Evolutionary conservation across 2,888 invertebrate species (phyloP), one percentile per base, ranked within the genome.

Genomic region (Ormia ochracea): DNA sequence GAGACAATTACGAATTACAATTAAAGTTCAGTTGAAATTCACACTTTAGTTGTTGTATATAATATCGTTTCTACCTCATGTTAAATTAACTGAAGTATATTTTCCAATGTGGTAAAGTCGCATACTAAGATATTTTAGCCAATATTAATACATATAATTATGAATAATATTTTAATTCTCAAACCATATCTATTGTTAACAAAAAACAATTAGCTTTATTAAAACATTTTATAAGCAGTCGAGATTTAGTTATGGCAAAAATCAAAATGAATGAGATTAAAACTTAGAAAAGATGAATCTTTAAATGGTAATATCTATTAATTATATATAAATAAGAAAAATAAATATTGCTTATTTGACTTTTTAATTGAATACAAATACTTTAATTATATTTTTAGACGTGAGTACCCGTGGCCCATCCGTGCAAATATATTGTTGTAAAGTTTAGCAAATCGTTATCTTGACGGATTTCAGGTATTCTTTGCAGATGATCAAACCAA

Each of bases 401-500:
- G 78, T 90, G 89, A 4, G 89, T 89, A 45, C 89, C 89, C 5
- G 87, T 89, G 17, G 88, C 90, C 89, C 89, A 90, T 59, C 89
- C 88, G 75, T 89, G 88, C 48, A 90, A 84, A 82, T 88, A 88
- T 50, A 89, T 89, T 4, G 90, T 88, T 1, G 88, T 87, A 19
- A 90, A 90, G 77, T 90, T 90, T 0, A 90, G 82, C 36, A 88
- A 36, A 5, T 85, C 81, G n/a, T 82, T 84, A 9, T 84, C 87
- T 73, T 89, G 88, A 33, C 93, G 91, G n/a, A 94, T 90, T 85
- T 90, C 91, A 0, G 92, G 91, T 75, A 94, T 92, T 76, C 94
- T 92, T 85, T 95, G 95, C 74, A 96, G 89, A 85, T 95, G 94
- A 87, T 93, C 94, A 82, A 92, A 94, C 95, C 95, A 95, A 83